Conservation (phyloP, 2,113 vertebrate species). For the Upupa epops region DNA sequence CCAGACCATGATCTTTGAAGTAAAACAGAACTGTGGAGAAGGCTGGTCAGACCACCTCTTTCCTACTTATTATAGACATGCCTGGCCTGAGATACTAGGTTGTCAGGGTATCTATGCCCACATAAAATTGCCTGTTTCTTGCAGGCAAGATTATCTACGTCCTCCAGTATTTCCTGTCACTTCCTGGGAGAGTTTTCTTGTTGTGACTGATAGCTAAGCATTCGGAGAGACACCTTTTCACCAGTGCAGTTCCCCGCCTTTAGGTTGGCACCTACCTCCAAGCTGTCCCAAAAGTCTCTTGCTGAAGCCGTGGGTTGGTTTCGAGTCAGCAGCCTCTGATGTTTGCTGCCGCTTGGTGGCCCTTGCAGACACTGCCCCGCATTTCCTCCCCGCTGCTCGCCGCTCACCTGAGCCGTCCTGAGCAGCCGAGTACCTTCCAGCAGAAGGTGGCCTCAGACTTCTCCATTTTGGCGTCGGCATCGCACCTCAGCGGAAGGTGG, state of each 20-base stretch:
- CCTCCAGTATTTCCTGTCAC: not conserved
- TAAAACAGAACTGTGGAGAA: not conserved
- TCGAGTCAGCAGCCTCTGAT: not conserved
- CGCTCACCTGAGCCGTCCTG: not conserved
- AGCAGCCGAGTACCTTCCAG: fast-evolving
- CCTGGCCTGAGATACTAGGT: not conserved
- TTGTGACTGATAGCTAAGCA: not conserved
- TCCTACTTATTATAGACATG: not conserved
- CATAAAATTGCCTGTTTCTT: not conserved
- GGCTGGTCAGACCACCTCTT: not conserved
- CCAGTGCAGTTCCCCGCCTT: not conserved
- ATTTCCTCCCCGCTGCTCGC: not conserved
- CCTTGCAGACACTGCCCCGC: not conserved
- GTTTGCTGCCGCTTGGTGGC: not conserved
- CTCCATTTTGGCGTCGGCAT: not conserved
- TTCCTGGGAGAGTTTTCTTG: not conserved
- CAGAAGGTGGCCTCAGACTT: fast-evolving
- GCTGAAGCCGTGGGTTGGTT: not conserved
- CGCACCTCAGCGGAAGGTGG: not conserved
- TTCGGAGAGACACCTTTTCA: not conserved
- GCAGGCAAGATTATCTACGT: not conserved
- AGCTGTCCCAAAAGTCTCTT: not conserved
- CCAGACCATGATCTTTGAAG: not conserved
- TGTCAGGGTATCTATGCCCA: not conserved
- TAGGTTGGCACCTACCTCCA: not conserved